Evolutionary conservation across 2,888 invertebrate genomes (phyloP).

Genomic region (Argyresthia goedartella): DNA sequence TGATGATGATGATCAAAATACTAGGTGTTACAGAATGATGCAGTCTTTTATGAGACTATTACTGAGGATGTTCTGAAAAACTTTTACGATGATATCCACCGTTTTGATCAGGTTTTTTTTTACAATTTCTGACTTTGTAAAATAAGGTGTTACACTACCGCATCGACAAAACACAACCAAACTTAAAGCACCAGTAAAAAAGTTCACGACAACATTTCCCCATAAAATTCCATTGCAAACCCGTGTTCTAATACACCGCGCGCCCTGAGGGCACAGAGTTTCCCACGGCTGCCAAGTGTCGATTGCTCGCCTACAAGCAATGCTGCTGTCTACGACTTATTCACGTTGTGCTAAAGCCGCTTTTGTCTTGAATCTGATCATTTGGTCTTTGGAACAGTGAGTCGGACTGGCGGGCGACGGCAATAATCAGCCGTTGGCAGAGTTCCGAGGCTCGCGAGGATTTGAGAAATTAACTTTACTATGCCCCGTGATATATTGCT

Average conservation of each 20-base stretch:
- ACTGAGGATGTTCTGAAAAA: too few species aligned
- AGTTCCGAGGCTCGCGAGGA: slow-evolving; percentile 17
- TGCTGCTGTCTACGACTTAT: neutral
- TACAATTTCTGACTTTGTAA: too few species aligned
- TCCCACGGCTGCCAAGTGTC: slow-evolving; percentile 1
- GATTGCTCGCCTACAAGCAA: neutral
- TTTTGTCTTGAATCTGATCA: neutral
- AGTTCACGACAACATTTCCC: neutral
- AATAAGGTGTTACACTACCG: too few species aligned
- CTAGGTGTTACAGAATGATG: too few species aligned
- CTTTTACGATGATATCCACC: too few species aligned
- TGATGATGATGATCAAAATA: too few species aligned
- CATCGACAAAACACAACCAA: too few species aligned
- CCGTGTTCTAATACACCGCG: neutral
- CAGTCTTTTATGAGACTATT: too few species aligned
- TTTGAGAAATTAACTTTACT: slow-evolving; percentile 18
- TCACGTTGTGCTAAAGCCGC: neutral
- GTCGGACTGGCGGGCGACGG: slow-evolving; percentile 3
- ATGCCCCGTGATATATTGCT: slow-evolving; percentile 1
- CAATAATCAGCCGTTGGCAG: slow-evolving; percentile 26
- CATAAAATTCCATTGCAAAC: neutral
- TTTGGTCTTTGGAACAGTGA: neutral
- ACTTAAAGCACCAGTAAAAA: too few species aligned
- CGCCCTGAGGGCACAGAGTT: neutral
- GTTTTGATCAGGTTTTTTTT: too few species aligned